Base-by-base conservation (phyloP, 2,888 invertebrate species). In the Anaspis maculata region DNA sequence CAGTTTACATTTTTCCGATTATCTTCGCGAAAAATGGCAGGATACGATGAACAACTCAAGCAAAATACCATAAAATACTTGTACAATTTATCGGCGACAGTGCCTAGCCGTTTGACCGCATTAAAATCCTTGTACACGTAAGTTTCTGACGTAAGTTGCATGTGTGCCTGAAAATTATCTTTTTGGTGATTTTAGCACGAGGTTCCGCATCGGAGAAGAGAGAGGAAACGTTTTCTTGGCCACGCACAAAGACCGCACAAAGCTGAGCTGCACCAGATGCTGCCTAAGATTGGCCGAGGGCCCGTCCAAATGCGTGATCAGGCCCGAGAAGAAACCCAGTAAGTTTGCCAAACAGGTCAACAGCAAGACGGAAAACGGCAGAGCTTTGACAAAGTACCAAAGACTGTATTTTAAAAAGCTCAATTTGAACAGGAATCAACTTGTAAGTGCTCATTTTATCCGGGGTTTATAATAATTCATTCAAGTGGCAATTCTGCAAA, bases 51-150 rank as follows among this genome's bases (percentile, higher is more conserved):
- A 10, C 30, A 27, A 6, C 23, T 43, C 11, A 21, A 34, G 11
- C 32, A 40, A 11, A 45, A 48, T 32, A 39, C 45, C 2, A 36
- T 48, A 7, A 42, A 44, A 27, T 49, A 45, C 25, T 34, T 48
- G 3, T 28, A 42, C 26, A 30, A 40, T 27, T 23, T 46, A 2
- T 24, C 40, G 6, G 29, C 30, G n/a, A 19, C 15, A 13, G 23
- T 41, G 6, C 42, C 44, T 6, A 15, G 25, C n/a, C 33, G 38
- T 22, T 30, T 40, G 6, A 32, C 39, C 6, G 31, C 44, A 10
- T 30, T 47, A 22, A 49, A 50, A 30, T 49, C 50, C 2, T 45
- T 44, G 14, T 53, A 46, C 32, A 41, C 49, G 54, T 54, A 42
- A 48, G 45, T 46, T 2, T 13, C n/a, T n/a, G n/a, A n/a, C n/a